phyloP scores from a whole-genome alignment of 2,888 invertebrate species.

The Parnassius orleans region DNA sequence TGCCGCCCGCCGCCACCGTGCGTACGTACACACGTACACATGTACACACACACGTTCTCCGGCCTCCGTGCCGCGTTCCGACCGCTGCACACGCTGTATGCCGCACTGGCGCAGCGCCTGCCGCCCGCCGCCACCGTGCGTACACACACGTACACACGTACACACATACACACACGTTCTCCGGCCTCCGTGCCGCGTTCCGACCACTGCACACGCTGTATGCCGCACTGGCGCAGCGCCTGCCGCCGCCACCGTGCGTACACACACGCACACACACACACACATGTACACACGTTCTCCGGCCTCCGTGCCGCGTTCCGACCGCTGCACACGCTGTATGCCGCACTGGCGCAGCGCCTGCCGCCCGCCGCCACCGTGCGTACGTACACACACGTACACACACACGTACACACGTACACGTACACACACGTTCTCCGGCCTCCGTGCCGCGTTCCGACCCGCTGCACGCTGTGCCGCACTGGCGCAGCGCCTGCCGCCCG shows the following conservation, averaged over 20 bases:
- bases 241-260: conserved; percentile 71
- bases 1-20: conserved; percentile 77
- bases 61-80: conserved; percentile 88
- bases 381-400: conserved; percentile 2
- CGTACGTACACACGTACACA: conserved; percentile 22
- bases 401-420: conserved; percentile 64
- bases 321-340: conserved; percentile 96
- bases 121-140: conserved; percentile 74
- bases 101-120: conserved; percentile 91
- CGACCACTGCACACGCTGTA: conserved; percentile 98
- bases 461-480: conserved; percentile 92
- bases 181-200: conserved; percentile 86
- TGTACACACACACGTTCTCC: conserved; percentile 58
- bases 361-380: conserved; percentile 74
- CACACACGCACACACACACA: conserved; percentile 2
- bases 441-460: conserved; percentile 92
- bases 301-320: conserved; percentile 88
- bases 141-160: conserved; percentile 7
- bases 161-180: not conserved
- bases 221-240: conserved; percentile 92
- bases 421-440: conserved; percentile 52
- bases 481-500: conserved; percentile 88
- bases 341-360: conserved; percentile 91
- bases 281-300: conserved; percentile 64
- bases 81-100: conserved; percentile 96